Conservation (phyloP, 2,797 vertebrate genomes). For the Enteromius viviparus region DNA sequence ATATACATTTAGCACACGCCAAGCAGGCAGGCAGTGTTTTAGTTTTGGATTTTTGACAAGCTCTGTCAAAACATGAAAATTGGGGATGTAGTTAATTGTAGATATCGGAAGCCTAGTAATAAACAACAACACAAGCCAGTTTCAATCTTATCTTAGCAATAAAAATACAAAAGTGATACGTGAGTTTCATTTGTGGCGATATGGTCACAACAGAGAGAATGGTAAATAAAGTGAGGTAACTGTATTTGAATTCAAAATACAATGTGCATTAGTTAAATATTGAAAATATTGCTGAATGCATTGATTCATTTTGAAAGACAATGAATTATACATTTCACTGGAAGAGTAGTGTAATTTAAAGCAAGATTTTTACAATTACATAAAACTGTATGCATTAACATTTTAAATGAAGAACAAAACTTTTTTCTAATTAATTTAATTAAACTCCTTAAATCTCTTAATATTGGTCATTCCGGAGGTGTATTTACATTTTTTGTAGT, state of each 20-base stretch:
- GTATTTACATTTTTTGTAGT: neutral
- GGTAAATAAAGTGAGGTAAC: neutral
- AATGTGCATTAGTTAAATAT: too few species aligned
- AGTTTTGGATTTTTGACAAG: neutral
- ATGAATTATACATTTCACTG: neutral
- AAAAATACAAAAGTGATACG: neutral
- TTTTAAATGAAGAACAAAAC: neutral
- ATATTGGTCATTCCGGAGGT: neutral
- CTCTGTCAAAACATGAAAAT: neutral
- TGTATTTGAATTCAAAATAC: too few species aligned
- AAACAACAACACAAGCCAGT: neutral
- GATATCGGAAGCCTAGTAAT: neutral
- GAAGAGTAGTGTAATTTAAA: neutral
- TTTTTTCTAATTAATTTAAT: neutral
- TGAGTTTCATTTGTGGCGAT: neutral
- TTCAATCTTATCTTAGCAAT: neutral
- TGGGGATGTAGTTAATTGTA: neutral
- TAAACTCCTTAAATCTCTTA: neutral
- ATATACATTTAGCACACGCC: neutral
- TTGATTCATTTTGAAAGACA: neutral
- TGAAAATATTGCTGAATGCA: neutral
- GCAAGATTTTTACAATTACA: neutral
- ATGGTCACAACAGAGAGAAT: neutral
- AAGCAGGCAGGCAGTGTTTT: neutral
- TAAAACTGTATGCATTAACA: neutral